Evolutionary conservation across 2,113 vertebrate species (phyloP).

Genomic region (Ornithorhynchus anatinus): DNA sequence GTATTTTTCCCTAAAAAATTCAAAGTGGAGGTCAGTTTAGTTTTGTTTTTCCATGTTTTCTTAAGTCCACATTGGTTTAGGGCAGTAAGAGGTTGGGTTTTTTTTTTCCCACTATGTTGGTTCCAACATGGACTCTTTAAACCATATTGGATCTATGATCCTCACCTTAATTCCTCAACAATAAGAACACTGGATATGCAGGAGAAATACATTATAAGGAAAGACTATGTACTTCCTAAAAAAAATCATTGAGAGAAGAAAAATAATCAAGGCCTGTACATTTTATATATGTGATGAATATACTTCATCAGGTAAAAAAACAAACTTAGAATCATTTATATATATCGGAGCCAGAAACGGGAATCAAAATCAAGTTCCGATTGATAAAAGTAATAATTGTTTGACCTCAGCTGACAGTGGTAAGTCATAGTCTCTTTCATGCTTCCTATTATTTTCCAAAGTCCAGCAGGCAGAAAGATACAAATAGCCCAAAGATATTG

Average conservation of each 20-base stretch:
- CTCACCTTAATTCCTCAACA: background rate
- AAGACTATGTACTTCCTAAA: background rate
- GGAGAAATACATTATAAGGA: background rate
- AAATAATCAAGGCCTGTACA: background rate
- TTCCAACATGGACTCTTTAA: background rate
- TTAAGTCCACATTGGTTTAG: background rate
- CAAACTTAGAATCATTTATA: background rate
- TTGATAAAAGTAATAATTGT: background rate
- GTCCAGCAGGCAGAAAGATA: slow-evolving; percentile 9
- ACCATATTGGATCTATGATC: background rate
- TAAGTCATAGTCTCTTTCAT: background rate
- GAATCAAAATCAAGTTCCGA: background rate
- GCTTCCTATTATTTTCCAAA: slow-evolving; percentile 28
- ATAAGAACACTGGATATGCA: background rate
- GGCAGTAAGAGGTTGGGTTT: background rate
- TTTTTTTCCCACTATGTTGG: background rate
- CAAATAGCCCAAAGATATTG: slow-evolving; percentile 24
- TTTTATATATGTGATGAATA: slow-evolving; percentile 13
- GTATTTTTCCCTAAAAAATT: slow-evolving; percentile 28
- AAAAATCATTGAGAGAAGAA: background rate
- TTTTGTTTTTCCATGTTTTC: too few relatives aligned
- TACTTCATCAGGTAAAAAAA: slow-evolving; percentile 11
- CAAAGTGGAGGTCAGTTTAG: too few relatives aligned
- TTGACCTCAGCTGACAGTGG: background rate
- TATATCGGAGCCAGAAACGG: slow-evolving; percentile 14